Evolutionary conservation across 2,888 invertebrate species (phyloP).

Genomic region (Acanthococcus lagerstroemiae): DNA sequence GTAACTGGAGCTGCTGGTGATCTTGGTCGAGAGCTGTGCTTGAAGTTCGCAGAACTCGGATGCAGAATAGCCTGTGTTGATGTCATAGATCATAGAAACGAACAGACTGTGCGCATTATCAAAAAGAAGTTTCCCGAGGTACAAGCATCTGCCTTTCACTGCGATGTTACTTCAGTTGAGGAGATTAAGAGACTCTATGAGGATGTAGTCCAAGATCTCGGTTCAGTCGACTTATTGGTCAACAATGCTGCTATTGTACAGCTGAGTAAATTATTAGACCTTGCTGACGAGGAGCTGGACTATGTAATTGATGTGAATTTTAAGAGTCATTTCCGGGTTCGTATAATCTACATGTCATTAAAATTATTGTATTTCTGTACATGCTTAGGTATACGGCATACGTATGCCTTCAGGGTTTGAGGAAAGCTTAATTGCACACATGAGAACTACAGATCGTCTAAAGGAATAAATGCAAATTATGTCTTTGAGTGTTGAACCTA

Average conservation of each 20-base stretch:
- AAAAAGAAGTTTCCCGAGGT: neutral
- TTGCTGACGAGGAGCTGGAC: neutral
- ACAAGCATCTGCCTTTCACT: neutral
- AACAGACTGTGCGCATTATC: neutral
- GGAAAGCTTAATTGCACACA: no score
- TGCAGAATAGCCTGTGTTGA: neutral
- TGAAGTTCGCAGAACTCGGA: neutral
- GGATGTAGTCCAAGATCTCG: neutral
- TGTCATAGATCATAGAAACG: neutral
- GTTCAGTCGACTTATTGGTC: neutral
- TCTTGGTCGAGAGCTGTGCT: neutral
- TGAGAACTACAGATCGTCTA: no score
- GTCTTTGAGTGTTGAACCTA: no score
- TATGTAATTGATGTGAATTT: neutral
- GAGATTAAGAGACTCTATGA: neutral
- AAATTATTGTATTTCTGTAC: no score
- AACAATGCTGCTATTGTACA: neutral
- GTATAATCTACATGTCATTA: no score
- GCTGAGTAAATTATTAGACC: neutral
- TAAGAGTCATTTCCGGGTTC: neutral
- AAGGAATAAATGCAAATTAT: no score
- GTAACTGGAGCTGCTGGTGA: neutral
- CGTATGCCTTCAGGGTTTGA: no score
- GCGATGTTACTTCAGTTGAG: neutral
- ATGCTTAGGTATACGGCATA: no score